phyloP scores from a whole-genome alignment of 2,888 invertebrate genomes.

The Apamea monoglypha region DNA sequence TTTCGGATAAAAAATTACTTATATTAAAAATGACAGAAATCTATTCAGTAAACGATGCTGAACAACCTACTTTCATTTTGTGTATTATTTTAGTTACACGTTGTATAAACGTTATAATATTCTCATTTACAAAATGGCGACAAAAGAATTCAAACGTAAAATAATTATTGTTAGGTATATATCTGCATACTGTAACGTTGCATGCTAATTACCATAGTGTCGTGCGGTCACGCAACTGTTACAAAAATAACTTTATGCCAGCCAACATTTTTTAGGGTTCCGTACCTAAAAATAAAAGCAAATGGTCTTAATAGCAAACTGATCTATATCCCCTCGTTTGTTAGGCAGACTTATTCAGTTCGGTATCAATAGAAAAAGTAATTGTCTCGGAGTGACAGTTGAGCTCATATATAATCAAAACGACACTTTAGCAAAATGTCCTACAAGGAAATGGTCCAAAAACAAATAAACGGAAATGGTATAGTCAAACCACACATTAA shows the following conservation, averaged over 20 bases:
- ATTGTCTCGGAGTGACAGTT: no score
- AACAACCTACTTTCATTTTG: no score
- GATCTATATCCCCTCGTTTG: no score
- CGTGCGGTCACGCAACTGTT: conserved; percentile 65
- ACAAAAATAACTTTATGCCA: conserved; percentile 63
- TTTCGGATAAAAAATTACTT: no score
- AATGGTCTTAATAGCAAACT: neutral
- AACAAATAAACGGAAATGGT: neutral
- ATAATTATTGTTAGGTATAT: conserved; percentile 56
- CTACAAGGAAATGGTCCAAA: neutral
- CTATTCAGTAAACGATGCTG: no score
- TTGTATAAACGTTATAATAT: conserved; percentile 22
- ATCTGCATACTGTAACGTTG: conserved; percentile 64
- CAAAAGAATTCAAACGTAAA: conserved; percentile 56
- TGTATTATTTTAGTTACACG: neutral
- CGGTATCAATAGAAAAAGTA: no score
- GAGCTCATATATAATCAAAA: neutral
- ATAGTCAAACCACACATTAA: neutral
- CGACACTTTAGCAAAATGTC: neutral
- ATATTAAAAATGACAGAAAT: no score
- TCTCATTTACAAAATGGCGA: conserved; percentile 34
- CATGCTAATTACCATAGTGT: conserved; percentile 63
- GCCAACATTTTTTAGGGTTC: conserved; percentile 44
- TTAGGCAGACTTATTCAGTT: no score
- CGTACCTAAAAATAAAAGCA: neutral